These are phyloP conservation scores for Lutraria rhynchaena DNA, from an alignment of 1,140 invertebrate species.

Conservation along the genomic window DNA sequence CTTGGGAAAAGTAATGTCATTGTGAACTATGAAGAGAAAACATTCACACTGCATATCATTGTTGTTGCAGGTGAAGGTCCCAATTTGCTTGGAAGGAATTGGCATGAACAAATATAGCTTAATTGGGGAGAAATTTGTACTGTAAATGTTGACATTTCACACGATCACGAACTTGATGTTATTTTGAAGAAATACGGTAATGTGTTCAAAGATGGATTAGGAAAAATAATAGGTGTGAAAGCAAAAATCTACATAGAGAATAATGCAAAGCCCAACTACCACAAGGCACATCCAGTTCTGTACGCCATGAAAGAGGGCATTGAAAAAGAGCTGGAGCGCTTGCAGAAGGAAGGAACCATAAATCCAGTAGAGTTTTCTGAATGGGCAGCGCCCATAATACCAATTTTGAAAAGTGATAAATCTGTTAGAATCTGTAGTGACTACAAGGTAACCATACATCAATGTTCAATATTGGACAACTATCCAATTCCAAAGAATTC, in stretches of 20 bases:
- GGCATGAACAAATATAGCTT: too few species aligned
- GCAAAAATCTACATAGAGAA: background rate
- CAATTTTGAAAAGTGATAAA: constrained; percentile 76
- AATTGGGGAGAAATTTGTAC: too few species aligned
- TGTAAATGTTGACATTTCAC: background rate
- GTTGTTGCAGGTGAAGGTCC: too few species aligned
- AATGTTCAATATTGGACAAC: too few species aligned
- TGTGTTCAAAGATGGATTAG: background rate
- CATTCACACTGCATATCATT: background rate
- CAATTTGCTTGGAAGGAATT: too few species aligned
- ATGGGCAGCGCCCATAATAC: constrained; percentile 80
- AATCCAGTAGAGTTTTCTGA: constrained; percentile 51
- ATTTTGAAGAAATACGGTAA: background rate
- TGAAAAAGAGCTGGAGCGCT: constrained; percentile 61
- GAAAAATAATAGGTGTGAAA: background rate
- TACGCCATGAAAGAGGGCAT: constrained; percentile 62
- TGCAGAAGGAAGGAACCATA: constrained; percentile 62
- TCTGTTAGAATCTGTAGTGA: constrained; percentile 78
- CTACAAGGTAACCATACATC: constrained; percentile 79
- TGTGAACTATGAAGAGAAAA: background rate
- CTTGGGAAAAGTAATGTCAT: background rate
- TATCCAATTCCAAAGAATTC: too few species aligned
- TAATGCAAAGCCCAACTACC: background rate
- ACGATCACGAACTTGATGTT: background rate
- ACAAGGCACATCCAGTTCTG: constrained; percentile 61